Evolutionary conservation across 2,888 invertebrate genomes (phyloP).

Genomic region (Exephanes ischioxanthus): DNA sequence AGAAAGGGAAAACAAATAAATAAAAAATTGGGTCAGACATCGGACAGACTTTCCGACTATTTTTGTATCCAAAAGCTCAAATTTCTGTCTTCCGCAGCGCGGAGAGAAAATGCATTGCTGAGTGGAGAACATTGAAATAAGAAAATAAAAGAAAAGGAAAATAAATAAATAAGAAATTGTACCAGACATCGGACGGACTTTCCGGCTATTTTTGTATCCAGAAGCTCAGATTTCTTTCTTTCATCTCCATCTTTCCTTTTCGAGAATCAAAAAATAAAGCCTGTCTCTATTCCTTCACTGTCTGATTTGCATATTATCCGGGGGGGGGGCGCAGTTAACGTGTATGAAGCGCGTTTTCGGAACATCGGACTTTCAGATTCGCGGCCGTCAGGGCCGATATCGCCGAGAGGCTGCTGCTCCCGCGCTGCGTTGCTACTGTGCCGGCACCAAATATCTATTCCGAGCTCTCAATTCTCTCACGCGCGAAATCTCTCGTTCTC

Average conservation of each 20-base stretch:
- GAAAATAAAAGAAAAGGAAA: background rate
- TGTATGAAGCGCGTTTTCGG: constrained; percentile 9
- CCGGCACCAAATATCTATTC: constrained; percentile 62
- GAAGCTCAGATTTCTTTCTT: background rate
- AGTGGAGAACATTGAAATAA: constrained; percentile 4
- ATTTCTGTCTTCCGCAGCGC: background rate
- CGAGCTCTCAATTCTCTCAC: constrained; percentile 59
- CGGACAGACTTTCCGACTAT: constrained; percentile 1
- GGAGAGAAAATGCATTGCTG: background rate
- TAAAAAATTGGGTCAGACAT: constrained; percentile 1
- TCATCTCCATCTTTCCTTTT: background rate
- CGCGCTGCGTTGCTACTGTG: background rate
- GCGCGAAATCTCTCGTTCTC: constrained; percentile 24
- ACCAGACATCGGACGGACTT: background rate
- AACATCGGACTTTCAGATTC: constrained; percentile 39
- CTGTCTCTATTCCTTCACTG: background rate
- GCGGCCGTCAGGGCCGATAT: constrained; percentile 16
- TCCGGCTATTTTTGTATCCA: background rate
- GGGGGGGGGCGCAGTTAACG: background rate
- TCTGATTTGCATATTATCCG: background rate
- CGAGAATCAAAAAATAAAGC: background rate
- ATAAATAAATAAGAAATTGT: background rate
- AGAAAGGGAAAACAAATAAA: background rate
- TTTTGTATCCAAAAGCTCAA: too few relatives aligned
- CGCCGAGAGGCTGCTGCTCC: constrained; percentile 25